Base-by-base conservation (phyloP, 2,888 invertebrate genomes). In the Fragum sueziense region DNA sequence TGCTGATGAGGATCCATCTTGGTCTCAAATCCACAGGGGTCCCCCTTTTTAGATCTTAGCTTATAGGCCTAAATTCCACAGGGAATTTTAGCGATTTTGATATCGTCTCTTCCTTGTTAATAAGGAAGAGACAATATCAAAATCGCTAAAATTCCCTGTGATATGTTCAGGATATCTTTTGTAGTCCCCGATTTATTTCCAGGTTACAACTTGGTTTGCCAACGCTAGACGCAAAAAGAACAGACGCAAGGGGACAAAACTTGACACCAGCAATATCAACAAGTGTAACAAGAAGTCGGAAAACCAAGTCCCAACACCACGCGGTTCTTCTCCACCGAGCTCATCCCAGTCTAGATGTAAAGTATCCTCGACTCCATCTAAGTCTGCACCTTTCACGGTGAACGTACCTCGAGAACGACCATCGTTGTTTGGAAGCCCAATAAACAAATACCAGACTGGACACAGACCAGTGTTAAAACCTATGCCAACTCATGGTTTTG, bases 141-240 rank as follows among this genome's bases (percentile, higher is more conserved):
- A n/a, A n/a, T n/a, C n/a, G n/a, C n/a, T n/a, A n/a, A n/a, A n/a
- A n/a, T n/a, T n/a, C n/a, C n/a, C n/a, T n/a, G n/a, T n/a, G n/a
- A n/a, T n/a, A n/a, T n/a, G n/a, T n/a, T n/a, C n/a, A n/a, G n/a
- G n/a, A n/a, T n/a, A n/a, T n/a, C n/a, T n/a, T n/a, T n/a, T n/a
- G n/a, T n/a, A n/a, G n/a, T n/a, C n/a, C n/a, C n/a, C 1, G 54
- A 25, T 54, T 22, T 67, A 14, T 14, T 52, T 71, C 22, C 31
- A 80, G 80, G 76, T 77, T 0, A 74, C 52, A 17, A 76, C 65
- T 17, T 81, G 80, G 80, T 81, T 81, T 75, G 34, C 71, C 0
- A 81, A 81, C 34, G 69, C 75, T 22, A 70, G 70, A 33, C 52
- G 51, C 17, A 29, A 72, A 47, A n/a, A 31, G 11, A 52, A 47